Percentiles rank a stretch among this genome's conserved stretches.
Evolutionary conservation across 2,797 vertebrate genomes (phyloP).

Genomic region (Phylloscopus collybita): DNA sequence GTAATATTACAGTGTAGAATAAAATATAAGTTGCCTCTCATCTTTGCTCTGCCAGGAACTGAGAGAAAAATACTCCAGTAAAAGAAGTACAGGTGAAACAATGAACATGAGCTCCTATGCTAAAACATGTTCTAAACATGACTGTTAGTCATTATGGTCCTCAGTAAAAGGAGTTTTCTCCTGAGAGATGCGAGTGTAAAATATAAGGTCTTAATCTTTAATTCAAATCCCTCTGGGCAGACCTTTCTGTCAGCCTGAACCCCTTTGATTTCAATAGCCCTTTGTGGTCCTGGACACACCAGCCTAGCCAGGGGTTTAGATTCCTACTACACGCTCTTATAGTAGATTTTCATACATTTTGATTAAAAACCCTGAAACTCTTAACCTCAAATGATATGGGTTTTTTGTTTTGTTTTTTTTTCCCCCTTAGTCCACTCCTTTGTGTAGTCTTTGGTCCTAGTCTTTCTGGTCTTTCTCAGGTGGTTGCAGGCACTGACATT

Average conservation of each 20-base stretch:
- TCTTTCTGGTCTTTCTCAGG: background rate
- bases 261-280: background rate
- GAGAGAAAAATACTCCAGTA: background rate
- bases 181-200: background rate
- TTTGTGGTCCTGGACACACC: background rate
- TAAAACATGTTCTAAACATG: background rate
- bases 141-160: background rate
- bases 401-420: background rate
- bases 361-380: background rate
- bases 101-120: background rate
- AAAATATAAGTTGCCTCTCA: background rate
- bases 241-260: background rate
- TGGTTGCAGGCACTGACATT: background rate
- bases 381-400: background rate
- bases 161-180: background rate
- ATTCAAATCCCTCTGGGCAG: background rate
- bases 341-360: background rate
- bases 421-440: background rate
- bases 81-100: background rate
- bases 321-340: background rate
- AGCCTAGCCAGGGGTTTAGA: background rate
- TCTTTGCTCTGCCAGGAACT: background rate
- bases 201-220: constrained; percentile 1
- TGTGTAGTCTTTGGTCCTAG: background rate
- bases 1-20: background rate